These are phyloP conservation scores for Ophion obscuratus DNA, from an alignment of 2,888 invertebrate species.

Conservation along the genomic window DNA sequence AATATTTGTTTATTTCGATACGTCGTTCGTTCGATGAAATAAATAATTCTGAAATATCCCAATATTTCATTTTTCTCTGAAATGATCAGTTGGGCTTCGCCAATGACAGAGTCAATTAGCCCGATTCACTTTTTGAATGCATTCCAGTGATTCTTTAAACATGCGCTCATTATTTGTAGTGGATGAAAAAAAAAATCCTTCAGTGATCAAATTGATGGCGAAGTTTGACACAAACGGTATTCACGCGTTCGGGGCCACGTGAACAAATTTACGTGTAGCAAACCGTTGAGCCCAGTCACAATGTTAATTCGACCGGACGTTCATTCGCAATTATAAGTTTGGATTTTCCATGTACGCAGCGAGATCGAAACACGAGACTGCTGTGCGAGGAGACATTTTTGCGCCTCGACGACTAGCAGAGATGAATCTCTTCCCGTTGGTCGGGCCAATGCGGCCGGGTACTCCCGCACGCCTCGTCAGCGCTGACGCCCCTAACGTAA, in stretches of 20 bases:
- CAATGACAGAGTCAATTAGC: not conserved
- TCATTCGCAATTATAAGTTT: slow-evolving; percentile 60
- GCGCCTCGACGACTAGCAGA: not conserved
- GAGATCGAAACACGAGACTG: not conserved
- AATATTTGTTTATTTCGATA: no score
- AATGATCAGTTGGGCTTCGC: no score
- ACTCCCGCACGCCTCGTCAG: slow-evolving; percentile 51
- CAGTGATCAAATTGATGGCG: not conserved
- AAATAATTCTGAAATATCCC: no score
- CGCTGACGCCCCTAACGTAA: slow-evolving; percentile 69
- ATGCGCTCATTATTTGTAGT: not conserved
- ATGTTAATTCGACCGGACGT: slow-evolving; percentile 53
- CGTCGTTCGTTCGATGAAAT: no score
- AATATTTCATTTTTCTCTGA: no score
- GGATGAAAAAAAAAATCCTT: not conserved
- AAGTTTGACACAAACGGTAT: slow-evolving; percentile 46
- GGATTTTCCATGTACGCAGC: slow-evolving; percentile 41
- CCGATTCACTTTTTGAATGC: not conserved
- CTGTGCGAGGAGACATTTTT: not conserved
- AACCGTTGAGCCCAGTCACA: slow-evolving; percentile 20
- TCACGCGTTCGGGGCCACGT: slow-evolving; percentile 22
- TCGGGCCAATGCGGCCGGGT: slow-evolving; percentile 20
- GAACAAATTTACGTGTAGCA: not conserved
- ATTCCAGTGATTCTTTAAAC: not conserved
- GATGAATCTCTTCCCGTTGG: slow-evolving; percentile 12